Evolutionary conservation across 2,113 vertebrate genomes (phyloP).

Genomic region (Coturnix japonica): DNA sequence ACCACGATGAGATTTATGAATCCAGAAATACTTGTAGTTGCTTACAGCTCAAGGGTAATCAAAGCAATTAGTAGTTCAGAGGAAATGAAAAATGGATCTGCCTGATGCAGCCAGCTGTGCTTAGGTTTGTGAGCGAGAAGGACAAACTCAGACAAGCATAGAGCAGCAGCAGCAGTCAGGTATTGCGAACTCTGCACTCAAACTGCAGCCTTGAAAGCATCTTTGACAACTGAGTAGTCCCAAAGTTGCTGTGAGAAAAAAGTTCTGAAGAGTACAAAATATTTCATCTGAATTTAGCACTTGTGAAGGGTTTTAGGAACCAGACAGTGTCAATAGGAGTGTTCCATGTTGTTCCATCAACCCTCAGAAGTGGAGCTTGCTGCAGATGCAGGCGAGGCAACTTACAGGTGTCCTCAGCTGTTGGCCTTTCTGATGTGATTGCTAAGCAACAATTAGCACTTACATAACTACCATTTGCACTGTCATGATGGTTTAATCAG

Average conservation of each 20-base stretch:
- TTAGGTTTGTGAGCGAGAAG: background rate
- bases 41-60: background rate
- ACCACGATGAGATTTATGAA: background rate
- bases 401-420: background rate
- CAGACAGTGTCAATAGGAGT: background rate
- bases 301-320: background rate
- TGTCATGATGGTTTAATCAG: conserved; percentile 24
- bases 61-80: background rate
- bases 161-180: background rate
- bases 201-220: background rate
- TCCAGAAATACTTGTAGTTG: background rate
- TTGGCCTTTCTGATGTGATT: background rate
- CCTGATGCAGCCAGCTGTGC: background rate
- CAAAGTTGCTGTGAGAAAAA: background rate
- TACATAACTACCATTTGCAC: background rate
- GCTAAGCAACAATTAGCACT: conserved; percentile 22
- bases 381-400: background rate
- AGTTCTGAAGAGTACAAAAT: background rate
- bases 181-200: background rate
- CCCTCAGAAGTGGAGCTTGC: background rate
- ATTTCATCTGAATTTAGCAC: background rate
- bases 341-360: background rate
- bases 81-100: background rate
- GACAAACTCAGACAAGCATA: background rate
- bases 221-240: background rate